Percentiles rank a stretch among this genome's conserved stretches.
These are phyloP conservation scores for Triplophysa rosa DNA, from an alignment of 2,113 vertebrate genomes.

Conservation along the genomic window DNA sequence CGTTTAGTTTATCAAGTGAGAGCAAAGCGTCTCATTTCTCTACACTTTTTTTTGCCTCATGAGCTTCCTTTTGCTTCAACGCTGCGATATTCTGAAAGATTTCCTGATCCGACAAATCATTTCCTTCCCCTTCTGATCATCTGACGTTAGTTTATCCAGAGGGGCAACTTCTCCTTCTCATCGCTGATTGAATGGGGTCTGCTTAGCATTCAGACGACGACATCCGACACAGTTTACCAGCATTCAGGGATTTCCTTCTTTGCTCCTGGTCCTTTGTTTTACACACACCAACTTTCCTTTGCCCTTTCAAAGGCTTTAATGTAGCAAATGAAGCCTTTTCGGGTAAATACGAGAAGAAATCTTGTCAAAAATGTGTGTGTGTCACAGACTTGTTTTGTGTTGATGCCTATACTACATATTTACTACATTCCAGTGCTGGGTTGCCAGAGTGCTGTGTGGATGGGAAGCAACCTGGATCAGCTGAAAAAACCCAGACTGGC, in stretches of 20 bases:
- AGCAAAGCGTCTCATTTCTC: constrained; percentile 60
- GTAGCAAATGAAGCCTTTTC: background rate
- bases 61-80: constrained; percentile 53
- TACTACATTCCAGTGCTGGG: background rate
- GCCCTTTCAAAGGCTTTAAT: background rate
- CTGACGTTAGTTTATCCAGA: constrained; percentile 57
- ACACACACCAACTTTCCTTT: background rate
- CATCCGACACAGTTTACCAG: constrained; percentile 56
- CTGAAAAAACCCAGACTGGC: background rate
- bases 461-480: constrained; percentile 17
- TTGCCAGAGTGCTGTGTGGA: background rate
- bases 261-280: constrained; percentile 48
- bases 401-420: background rate
- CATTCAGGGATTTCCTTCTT: constrained; percentile 57
- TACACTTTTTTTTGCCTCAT: constrained; percentile 37
- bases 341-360: background rate
- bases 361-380: background rate
- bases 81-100: constrained; percentile 51
- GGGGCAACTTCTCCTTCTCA: constrained; percentile 52
- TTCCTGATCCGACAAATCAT: constrained; percentile 54
- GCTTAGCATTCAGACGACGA: constrained; percentile 58
- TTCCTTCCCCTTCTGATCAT: constrained; percentile 51
- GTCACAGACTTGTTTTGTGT: constrained; percentile 15
- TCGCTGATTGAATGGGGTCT: constrained; percentile 65
- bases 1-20: constrained; percentile 49